Base-by-base conservation (phyloP, 2,888 invertebrate genomes). In the Margaritifera margaritifera region DNA sequence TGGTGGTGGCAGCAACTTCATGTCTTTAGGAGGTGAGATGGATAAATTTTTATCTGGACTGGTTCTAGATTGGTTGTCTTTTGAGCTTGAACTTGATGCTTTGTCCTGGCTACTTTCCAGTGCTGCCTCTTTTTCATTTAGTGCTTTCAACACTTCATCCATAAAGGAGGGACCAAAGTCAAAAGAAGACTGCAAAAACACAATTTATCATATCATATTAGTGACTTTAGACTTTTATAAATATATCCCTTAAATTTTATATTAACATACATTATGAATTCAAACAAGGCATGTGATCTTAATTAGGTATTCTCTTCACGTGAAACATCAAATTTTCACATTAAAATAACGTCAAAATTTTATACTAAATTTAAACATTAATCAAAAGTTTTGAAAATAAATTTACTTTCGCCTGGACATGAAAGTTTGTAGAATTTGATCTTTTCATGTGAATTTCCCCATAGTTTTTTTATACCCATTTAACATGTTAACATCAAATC, bases 141-240 rank as follows among this genome's bases (percentile, higher is more conserved):
- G 77, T 22, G 91, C 94, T 64, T 93, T 93, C 86, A 98, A 95
- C 92, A 98, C 95, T 67, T 95, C 94, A 84, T 96, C 97, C 87
- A 98, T 92, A 64, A 98, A 91, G 74, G 97, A 97, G 20, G 96
- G 95, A 6, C 97, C 96, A 74, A 91, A 87, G 79, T 91, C 90
- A 64, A 90, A 79, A n/a, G 84, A 85, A 52, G 68, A 71, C 86
- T 84, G 77, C 8, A 77, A 79, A 58, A 55, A 54, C 42, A 69
- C 24, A 55, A 55, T 22, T 55, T 55, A 55, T 2, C 4, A 0
- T 55, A 22, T 59, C 20, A 24, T 11, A 24, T 55, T 24, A 19
- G n/a, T 55, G 20, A 55, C n/a, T n/a, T n/a, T n/a, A n/a, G n/a
- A n/a, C n/a, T n/a, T n/a, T n/a, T n/a, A n/a, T n/a, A n/a, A n/a